Base-by-base conservation (phyloP, 2,113 vertebrate species). In the Calypte anna region DNA sequence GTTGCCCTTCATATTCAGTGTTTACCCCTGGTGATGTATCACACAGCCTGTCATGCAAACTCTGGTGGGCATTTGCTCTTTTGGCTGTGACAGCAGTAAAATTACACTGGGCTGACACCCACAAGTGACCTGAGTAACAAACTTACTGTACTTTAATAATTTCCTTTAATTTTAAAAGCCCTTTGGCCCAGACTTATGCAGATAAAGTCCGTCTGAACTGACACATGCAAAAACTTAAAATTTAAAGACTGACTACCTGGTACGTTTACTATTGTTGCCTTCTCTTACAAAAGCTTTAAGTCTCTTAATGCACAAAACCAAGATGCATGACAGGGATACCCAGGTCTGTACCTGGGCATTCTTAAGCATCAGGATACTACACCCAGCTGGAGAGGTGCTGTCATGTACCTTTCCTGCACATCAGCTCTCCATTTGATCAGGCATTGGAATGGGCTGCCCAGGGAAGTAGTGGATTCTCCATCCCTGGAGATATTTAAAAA, bases 41-140 rank as follows among this genome's bases (percentile, higher is more conserved):
- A 1, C 7, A 8, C 3, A 50, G 79, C 36, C 81, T 63, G 1
- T 36, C 36, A 7, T 0, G 2, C 59, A 46, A 14, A 19, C 21
- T 59, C 53, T 67, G 68, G 8, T 43, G 74, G 50, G 14, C 36
- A 1, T 9, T 50, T 53, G 40, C 25, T 77, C 43, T 18, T 50
- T 44, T 62, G 64, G 46, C 64, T 25, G 6, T 6, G 31, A 43
- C 20, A 80, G 64, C 46, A 69, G 46, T 62, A 48, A 4, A 62
- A 24, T 53, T 14, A 62, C 27, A 7, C 15, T 24, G 33, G 44
- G 22, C 5, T 25, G 62, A 28, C 16, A 53, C 12, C 17, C 3
- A 0, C 55, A 62, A 11, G 33, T 1, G 4, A 36, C 23, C 51
- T 19, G 10, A 78, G 38, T 48, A 76, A 68, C 57, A 50, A 51